These are phyloP conservation scores for Neolamprologus tretocephalus DNA, from an alignment of 2,113 vertebrate genomes.

Conservation along the genomic window DNA sequence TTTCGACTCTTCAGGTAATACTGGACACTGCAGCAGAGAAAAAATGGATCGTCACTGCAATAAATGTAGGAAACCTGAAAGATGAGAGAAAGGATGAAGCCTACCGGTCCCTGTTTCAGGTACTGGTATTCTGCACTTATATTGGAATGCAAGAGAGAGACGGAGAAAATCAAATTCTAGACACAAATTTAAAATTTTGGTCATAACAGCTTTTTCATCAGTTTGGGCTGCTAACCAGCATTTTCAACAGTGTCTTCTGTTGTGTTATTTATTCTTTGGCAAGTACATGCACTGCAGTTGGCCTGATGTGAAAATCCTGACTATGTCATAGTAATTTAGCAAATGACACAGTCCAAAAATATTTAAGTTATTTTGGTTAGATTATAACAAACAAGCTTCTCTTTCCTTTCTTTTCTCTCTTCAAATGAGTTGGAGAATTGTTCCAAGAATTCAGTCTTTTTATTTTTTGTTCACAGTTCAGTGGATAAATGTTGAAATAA, in stretches of 20 bases:
- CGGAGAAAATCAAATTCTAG: rapidly evolving
- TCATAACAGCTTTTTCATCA: not conserved
- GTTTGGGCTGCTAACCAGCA: not conserved
- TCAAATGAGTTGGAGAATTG: not conserved
- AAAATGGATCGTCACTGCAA: constrained; percentile 97
- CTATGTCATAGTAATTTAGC: not conserved
- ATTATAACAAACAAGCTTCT: not conserved
- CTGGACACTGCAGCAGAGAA: constrained; percentile 93
- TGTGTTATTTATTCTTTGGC: not conserved
- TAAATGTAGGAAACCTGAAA: constrained; percentile 95
- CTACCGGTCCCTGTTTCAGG: constrained; percentile 90
- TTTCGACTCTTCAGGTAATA: constrained; percentile 90
- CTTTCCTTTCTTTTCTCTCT: not conserved
- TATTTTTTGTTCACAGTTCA: not conserved
- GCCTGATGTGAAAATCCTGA: not conserved
- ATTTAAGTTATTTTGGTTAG: not conserved
- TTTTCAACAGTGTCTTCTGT: not conserved
- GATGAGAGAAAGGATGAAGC: constrained; percentile 97
- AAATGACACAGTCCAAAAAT: not conserved
- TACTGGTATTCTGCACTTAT: not conserved
- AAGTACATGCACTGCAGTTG: not conserved
- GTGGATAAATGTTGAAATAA: not conserved
- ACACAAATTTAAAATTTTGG: not conserved
- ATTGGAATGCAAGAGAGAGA: not conserved
- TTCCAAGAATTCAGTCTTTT: not conserved